Percentiles rank a stretch among this genome's conserved stretches.
Conservation (phyloP, 2,888 invertebrate genomes). For the Apeira syringaria region DNA sequence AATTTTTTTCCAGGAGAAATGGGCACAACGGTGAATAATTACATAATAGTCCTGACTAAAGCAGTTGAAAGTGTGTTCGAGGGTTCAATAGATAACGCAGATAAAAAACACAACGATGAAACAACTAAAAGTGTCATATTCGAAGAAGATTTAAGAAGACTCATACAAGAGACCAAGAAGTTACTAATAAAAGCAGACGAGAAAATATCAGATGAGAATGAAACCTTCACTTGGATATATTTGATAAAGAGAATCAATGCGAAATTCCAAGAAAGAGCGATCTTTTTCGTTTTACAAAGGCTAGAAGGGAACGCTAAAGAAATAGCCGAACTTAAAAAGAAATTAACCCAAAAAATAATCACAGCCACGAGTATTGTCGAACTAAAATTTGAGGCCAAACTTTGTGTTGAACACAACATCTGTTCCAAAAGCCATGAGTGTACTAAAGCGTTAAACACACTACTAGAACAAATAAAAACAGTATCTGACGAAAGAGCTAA, state of each 20-base stretch:
- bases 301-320: conserved; percentile 35
- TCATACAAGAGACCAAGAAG: conserved; percentile 42
- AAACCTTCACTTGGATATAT: conserved; percentile 47
- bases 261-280: conserved; percentile 49
- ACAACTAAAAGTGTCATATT: conserved; percentile 30
- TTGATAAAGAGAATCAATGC: conserved; percentile 56
- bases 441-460: conserved; percentile 33
- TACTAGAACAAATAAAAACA: conserved; percentile 12
- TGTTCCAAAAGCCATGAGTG: conserved; percentile 49
- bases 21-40: conserved; percentile 50
- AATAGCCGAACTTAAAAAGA: conserved; percentile 35
- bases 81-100: conserved; percentile 35
- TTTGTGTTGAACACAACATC: conserved; percentile 50
- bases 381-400: conserved; percentile 43
- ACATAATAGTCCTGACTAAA: conserved; percentile 45
- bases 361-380: conserved; percentile 50
- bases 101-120: conserved; percentile 21
- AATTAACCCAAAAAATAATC: conserved; percentile 46
- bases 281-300: conserved; percentile 36
- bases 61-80: conserved; percentile 44
- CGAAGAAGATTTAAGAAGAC: conserved; percentile 40
- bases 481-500: conserved; percentile 16
- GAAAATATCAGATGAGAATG: conserved; percentile 37
- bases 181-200: conserved; percentile 40
- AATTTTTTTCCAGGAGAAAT: conserved; percentile 25